Base-by-base conservation (phyloP, 92 coral and sea anemone species). In the Paragorgia papillata region DNA sequence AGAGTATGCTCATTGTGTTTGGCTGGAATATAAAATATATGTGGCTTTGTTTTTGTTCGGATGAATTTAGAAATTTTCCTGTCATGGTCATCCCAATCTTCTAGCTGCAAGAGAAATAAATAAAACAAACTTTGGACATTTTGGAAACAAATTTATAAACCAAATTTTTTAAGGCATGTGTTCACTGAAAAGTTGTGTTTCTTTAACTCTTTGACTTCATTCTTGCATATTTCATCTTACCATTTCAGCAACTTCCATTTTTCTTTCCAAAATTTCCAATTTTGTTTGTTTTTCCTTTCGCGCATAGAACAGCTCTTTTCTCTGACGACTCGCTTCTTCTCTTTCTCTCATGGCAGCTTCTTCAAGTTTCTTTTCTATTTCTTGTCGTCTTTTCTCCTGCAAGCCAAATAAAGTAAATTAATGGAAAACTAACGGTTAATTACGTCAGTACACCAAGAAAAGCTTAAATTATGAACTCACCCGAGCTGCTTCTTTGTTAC, bases 321-420 rank as follows among this genome's bases (percentile, higher is more conserved):
- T 87, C 53, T 94, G 97, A 8, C 83, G 67, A 27, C 88, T 86
- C 25, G 89, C 82, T 62, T 88, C 90, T 50, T 94, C 98, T 85
- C 82, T 93, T 58, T 94, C 98, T 62, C 91, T 86, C 37, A 75
- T 51, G 82, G 91, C 98, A 57, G 92, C 92, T 48, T 84, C 91
- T 86, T 94, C 98, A 34, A 94, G 88, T 81, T 94, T 94, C 74
- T 90, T 94, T 62, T 90, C 90, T 6, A 94, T 94, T 69, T 94
- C 97, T 64, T 94, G 92, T 80, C 98, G 80, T 59, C 96, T 79
- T 57, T 69, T 86, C 20, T 94, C 98, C 98, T 94, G 35, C 24
- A 8, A 27, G 78, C 22, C 24, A 54, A 4, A 27, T 49, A 17
- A 0, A 8, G 68, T 28, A 71, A 48, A 20, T 53, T 3, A 10